Base-by-base conservation (phyloP, 1,140 invertebrate genomes). In the Trachymyrmex septentrionalis region DNA sequence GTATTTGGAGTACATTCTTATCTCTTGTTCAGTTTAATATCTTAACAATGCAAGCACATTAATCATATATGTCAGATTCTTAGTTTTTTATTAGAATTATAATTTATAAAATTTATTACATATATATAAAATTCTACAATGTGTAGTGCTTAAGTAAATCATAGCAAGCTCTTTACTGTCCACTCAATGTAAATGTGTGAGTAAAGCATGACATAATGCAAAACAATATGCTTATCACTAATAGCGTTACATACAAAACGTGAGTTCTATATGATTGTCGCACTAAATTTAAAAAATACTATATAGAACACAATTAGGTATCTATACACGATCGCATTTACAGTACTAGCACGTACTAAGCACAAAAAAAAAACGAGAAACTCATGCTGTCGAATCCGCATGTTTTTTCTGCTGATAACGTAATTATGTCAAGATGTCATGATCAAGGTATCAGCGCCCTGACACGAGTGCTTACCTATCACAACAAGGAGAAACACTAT, bases 401-500 rank as follows among this genome's bases (percentile, higher is more conserved):
- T 30, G 19, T 66, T 2, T 63, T 50, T 50, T 34, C 12, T 81
- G 44, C n/a, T 7, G 34, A 89, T 85, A 10, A 85, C 16, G 27
- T 14, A 61, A 14, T 86, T 81, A 64, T 21, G 64, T 78, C 72
- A 24, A 14, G 12, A 48, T 2, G 10, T 30, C 44, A 34, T 48
- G 12, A 63, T 75, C 64, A 50, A 57, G 14, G 2, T 14, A 53
- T 14, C 24, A 48, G 48, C 50, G 27, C 19, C 5, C 19, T 44
- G 34, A 66, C 4, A 16, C 24, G 16, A 34, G 24, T 30, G 89
- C 91, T 96, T 94, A 96, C 96, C 96, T 73, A 96, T 88, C 66
- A 93, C 90, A 64, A 96, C 95, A 75, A 96, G 95, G 48, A 95
- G 87, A 85, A 96, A 91, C 19, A 96, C 96, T 80, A 96, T 89